These are phyloP conservation scores for Xestia c-nigrum DNA, from an alignment of 2,888 invertebrate genomes.

Conservation along the genomic window DNA sequence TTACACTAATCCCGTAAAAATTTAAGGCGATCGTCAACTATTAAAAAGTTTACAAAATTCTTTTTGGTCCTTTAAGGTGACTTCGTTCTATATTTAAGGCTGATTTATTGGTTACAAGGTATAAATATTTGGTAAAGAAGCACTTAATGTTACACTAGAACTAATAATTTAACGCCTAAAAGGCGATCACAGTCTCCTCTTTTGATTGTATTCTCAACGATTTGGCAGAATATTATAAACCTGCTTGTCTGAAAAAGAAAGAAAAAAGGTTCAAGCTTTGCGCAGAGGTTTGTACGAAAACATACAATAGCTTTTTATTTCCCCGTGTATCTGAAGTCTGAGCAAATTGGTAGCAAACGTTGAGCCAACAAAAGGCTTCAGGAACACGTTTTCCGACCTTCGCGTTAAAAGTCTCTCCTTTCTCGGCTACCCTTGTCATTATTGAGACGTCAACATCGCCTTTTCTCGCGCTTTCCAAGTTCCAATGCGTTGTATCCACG, in stretches of 20 bases:
- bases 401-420: conserved; percentile 44
- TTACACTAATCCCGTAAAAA: conserved; percentile 79
- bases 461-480: conserved; percentile 16
- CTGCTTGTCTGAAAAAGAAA: conserved; percentile 67
- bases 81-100: conserved; percentile 83
- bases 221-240: conserved; percentile 65
- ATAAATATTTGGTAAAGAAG: conserved; percentile 83
- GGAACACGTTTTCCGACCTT: conserved; percentile 46
- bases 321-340: conserved; percentile 44
- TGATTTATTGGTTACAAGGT: conserved; percentile 78
- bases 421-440: conserved; percentile 56
- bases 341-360: conserved; percentile 56
- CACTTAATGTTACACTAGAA: conserved; percentile 77
- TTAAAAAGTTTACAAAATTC: conserved; percentile 84
- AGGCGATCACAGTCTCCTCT: conserved; percentile 86
- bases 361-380: conserved; percentile 59
- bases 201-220: conserved; percentile 63
- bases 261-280: conserved; percentile 45
- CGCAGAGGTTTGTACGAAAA: conserved; percentile 52
- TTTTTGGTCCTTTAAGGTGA: conserved; percentile 88
- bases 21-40: conserved; percentile 83
- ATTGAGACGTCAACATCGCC: conserved; percentile 48
- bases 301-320: conserved; percentile 65
- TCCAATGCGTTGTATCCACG: conserved; percentile 17
- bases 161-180: conserved; percentile 82